Evolutionary conservation across 2,888 invertebrate species (phyloP).

Genomic region (Bruchidius siliquastri): DNA sequence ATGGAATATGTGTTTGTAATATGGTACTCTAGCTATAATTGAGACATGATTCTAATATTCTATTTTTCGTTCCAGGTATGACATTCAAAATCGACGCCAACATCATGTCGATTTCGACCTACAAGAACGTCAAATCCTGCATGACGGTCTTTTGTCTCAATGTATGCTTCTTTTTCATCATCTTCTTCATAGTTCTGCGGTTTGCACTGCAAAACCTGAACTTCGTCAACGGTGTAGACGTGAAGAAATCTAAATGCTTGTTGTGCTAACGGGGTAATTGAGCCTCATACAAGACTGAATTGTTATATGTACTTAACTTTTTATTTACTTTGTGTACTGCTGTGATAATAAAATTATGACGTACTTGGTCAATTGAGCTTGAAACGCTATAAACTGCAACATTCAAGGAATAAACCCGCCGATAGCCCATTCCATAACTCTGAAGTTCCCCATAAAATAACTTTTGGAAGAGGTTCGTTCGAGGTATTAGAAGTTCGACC

Average conservation of each 20-base stretch:
- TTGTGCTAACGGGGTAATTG: not conserved
- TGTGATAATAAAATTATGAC: not conserved
- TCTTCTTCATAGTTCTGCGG: constrained; percentile 13
- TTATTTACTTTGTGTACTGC: not conserved
- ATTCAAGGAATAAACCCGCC: no score
- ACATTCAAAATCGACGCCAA: not conserved
- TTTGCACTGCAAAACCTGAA: constrained; percentile 14
- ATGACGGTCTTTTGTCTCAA: constrained; percentile 14
- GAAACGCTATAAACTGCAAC: no score
- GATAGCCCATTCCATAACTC: no score
- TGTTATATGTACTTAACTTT: not conserved
- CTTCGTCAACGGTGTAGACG: constrained; percentile 4
- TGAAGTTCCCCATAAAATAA: no score
- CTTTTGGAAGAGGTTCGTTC: no score
- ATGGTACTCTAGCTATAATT: no score
- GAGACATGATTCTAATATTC: not conserved
- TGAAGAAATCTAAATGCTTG: constrained; percentile 14
- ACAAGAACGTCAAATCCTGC: constrained; percentile 10
- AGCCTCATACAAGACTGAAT: constrained; percentile 4
- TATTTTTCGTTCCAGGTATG: constrained; percentile 2
- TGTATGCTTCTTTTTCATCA: constrained; percentile 17
- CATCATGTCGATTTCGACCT: not conserved
- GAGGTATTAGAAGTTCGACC: no score
- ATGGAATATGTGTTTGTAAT: no score
- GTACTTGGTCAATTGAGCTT: not conserved